Conservation (phyloP, 92 coral and sea anemone species). For the Diadumene lineata region DNA sequence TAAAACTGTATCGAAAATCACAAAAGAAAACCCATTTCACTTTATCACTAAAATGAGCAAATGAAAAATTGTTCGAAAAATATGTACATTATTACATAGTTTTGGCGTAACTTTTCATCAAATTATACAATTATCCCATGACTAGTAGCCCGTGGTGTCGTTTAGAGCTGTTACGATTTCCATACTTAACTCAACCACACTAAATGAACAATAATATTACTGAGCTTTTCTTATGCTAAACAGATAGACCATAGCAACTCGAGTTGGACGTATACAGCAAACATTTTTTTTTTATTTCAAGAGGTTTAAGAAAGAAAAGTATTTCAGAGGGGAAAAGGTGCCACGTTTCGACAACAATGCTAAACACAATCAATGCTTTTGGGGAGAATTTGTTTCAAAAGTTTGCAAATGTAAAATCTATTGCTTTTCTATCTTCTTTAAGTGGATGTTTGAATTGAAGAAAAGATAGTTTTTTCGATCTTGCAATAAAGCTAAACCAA, state of each 20-base stretch:
- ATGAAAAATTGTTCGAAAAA: constrained; percentile 26
- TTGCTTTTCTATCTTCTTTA: constrained; percentile 33
- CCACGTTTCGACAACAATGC: constrained; percentile 59
- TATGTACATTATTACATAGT: constrained; percentile 9
- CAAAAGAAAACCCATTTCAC: constrained; percentile 41
- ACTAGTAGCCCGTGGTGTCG: constrained; percentile 30
- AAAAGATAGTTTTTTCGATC: constrained; percentile 13
- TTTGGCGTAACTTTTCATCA: constrained; percentile 13
- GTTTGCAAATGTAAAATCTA: constrained; percentile 28
- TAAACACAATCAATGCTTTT: constrained; percentile 26
- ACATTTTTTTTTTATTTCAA: constrained; percentile 39
- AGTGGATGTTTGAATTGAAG: constrained; percentile 38
- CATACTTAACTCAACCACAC: constrained; percentile 51
- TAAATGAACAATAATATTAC: constrained; percentile 67
- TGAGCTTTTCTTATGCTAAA: constrained; percentile 52
- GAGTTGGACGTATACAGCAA: constrained; percentile 32
- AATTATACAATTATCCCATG: constrained; percentile 23
- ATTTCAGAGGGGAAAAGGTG: constrained; percentile 33
- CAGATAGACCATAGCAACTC: constrained; percentile 35
- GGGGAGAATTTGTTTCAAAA: constrained; percentile 23
- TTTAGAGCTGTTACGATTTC: constrained; percentile 41
- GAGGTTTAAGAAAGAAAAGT: constrained; percentile 32
- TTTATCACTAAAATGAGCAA: constrained; percentile 19
- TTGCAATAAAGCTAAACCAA: neutral
- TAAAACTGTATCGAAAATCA: constrained; percentile 64